A percentile compares a stretch with the other conserved stretches of the same genome.
These are phyloP conservation scores for Agriopis marginaria DNA, from an alignment of 2,888 invertebrate species.

Conservation along the genomic window DNA sequence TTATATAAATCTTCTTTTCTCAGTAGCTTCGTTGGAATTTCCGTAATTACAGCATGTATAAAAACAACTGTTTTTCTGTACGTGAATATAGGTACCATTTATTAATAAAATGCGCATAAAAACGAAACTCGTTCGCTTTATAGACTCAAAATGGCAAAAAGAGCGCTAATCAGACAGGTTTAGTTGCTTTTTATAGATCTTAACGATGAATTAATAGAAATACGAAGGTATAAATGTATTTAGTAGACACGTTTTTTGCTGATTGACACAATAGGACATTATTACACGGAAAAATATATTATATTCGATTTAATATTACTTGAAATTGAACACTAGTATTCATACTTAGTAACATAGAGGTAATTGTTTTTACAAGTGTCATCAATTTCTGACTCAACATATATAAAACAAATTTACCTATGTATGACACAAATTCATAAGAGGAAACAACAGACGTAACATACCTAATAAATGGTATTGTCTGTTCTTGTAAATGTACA, in stretches of 20 bases:
- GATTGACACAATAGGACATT: neutral
- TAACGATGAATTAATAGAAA: constrained; percentile 15
- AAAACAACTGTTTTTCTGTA: constrained; percentile 23
- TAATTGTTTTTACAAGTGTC: constrained; percentile 14
- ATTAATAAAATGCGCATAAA: constrained; percentile 22
- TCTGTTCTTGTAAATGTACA: constrained; percentile 26
- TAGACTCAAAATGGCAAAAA: constrained; percentile 27
- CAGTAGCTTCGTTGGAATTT: constrained; percentile 40
- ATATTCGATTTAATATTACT: neutral
- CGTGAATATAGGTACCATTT: constrained; percentile 9
- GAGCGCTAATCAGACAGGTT: constrained; percentile 19
- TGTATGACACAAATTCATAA: constrained; percentile 18
- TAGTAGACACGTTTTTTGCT: constrained; percentile 1
- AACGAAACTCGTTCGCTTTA: constrained; percentile 17
- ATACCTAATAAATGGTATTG: constrained; percentile 26
- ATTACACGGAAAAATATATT: neutral
- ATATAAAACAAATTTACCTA: constrained; percentile 16
- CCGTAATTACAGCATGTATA: constrained; percentile 29
- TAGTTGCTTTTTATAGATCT: constrained; percentile 16
- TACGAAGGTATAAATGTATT: neutral
- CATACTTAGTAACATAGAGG: neutral
- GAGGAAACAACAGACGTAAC: constrained; percentile 33
- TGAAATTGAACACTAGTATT: neutral
- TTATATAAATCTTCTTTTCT: constrained; percentile 40
- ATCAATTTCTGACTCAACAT: constrained; percentile 11